phyloP scores from a whole-genome alignment of 2,797 vertebrate species.

The Protonibea diacanthus region DNA sequence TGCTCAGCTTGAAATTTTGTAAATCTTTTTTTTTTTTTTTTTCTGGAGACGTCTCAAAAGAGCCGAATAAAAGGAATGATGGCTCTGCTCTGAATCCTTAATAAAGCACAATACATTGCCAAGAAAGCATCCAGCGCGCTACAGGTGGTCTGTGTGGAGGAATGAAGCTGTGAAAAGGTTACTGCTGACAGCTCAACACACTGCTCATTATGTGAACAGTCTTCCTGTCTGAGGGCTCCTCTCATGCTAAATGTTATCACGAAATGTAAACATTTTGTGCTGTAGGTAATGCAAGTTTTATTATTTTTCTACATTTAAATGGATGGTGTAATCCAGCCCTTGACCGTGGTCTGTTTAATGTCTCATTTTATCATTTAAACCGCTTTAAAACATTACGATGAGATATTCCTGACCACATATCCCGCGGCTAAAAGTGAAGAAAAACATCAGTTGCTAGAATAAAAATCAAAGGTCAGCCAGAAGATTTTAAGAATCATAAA shows the following conservation, averaged over 20 bases:
- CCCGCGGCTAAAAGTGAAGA: neutral
- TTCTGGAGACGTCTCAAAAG: constrained; percentile 39
- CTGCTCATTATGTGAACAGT: constrained; percentile 67
- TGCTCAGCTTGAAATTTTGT: constrained; percentile 37
- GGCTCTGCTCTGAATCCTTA: constrained; percentile 55
- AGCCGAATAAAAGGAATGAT: constrained; percentile 39
- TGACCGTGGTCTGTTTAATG: constrained; percentile 1
- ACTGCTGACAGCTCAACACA: constrained; percentile 71
- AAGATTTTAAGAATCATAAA: too few species aligned
- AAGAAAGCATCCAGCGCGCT: constrained; percentile 58
- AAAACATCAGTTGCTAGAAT: neutral
- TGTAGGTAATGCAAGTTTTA: constrained; percentile 32
- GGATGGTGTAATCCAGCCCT: neutral
- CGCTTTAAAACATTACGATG: constrained; percentile 5
- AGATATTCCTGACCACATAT: neutral
- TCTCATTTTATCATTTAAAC: constrained; percentile 14
- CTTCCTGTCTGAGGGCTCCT: constrained; percentile 52
- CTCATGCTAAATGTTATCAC: constrained; percentile 56
- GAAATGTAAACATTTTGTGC: constrained; percentile 61
- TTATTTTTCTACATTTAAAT: constrained; percentile 32
- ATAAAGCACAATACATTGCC: constrained; percentile 61
- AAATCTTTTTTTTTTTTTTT: constrained; percentile 10
- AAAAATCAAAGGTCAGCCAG: too few species aligned
- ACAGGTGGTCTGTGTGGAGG: constrained; percentile 70
- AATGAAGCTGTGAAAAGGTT: constrained; percentile 80